A percentile compares a stretch with the other conserved stretches of the same genome.
These are phyloP conservation scores for Eumaeus atala DNA, from an alignment of 1,140 invertebrate genomes.

Conservation along the genomic window DNA sequence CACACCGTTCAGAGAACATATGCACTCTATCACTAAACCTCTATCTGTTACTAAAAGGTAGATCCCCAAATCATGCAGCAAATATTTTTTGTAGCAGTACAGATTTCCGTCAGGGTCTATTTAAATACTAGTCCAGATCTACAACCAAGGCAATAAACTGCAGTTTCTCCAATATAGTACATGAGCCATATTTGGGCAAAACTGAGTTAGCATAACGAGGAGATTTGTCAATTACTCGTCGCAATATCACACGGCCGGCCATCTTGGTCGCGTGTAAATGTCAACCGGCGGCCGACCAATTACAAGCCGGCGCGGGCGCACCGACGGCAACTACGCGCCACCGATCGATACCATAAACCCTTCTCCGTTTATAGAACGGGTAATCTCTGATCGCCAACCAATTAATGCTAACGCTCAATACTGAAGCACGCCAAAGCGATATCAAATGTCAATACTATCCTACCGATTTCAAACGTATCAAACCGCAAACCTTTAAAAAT, in stretches of 20 bases:
- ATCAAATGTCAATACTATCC: constrained; percentile 22
- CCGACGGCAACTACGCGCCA: constrained; percentile 52
- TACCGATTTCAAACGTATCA: neutral
- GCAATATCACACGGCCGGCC: constrained; percentile 53
- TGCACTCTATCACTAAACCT: no score
- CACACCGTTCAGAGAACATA: no score
- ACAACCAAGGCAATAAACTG: no score
- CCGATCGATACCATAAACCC: constrained; percentile 58
- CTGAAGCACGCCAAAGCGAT: constrained; percentile 21
- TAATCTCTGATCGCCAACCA: constrained; percentile 50
- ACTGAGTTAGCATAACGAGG: constrained; percentile 29
- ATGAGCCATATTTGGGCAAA: constrained; percentile 5
- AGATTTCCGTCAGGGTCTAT: no score
- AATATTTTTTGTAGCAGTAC: no score
- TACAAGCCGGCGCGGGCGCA: constrained; percentile 53
- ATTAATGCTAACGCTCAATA: constrained; percentile 61
- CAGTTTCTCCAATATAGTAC: neutral
- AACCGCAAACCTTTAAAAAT: neutral
- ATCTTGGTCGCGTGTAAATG: constrained; percentile 62
- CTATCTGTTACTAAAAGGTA: no score
- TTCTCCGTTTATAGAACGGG: constrained; percentile 62
- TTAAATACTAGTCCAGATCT: no score
- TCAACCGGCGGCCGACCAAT: constrained; percentile 60
- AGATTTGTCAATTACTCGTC: constrained; percentile 59
- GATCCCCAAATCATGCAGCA: no score